Evolutionary conservation across 2,797 vertebrate genomes (phyloP).

Genomic region (Novumbra hubbsi): DNA sequence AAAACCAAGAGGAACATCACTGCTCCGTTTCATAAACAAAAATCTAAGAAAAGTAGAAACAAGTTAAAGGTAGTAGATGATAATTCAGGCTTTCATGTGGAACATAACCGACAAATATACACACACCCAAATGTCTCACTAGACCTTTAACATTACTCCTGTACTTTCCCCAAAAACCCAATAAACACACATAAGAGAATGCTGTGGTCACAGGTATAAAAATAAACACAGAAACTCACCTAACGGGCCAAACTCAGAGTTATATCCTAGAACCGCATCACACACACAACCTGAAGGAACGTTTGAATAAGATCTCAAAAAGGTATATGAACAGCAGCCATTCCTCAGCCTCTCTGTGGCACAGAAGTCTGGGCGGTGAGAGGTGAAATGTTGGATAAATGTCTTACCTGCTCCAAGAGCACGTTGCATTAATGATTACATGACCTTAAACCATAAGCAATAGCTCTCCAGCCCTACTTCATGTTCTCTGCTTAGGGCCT

Average conservation of each 20-base stretch:
- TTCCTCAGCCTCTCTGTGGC: slow-evolving; percentile 12
- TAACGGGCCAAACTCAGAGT: slow-evolving; percentile 16
- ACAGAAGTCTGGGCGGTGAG: slow-evolving; percentile 12
- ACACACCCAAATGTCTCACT: background rate
- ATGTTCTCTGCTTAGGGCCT: slow-evolving; percentile 4
- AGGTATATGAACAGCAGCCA: slow-evolving; percentile 27
- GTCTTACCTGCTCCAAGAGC: slow-evolving; percentile 61
- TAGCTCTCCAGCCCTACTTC: slow-evolving; percentile 41
- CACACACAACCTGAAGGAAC: slow-evolving; percentile 26
- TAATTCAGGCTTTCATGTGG: background rate
- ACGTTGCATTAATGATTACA: slow-evolving; percentile 69
- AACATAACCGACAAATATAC: background rate
- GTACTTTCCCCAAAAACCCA: background rate
- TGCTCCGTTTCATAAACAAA: background rate
- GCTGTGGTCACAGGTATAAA: background rate
- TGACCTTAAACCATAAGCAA: slow-evolving; percentile 19
- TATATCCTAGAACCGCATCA: slow-evolving; percentile 19
- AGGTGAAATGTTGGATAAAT: slow-evolving; percentile 60
- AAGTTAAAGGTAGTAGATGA: no score
- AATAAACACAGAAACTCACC: slow-evolving; percentile 45
- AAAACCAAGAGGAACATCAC: no score
- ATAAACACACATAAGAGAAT: background rate
- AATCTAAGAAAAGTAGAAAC: background rate
- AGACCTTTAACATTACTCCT: background rate
- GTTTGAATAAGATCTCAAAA: slow-evolving; percentile 12